Percentiles rank a stretch among this genome's conserved stretches.
Conservation (phyloP, 2,113 vertebrate species). For the mouse (Mus musculus) region DNA sequence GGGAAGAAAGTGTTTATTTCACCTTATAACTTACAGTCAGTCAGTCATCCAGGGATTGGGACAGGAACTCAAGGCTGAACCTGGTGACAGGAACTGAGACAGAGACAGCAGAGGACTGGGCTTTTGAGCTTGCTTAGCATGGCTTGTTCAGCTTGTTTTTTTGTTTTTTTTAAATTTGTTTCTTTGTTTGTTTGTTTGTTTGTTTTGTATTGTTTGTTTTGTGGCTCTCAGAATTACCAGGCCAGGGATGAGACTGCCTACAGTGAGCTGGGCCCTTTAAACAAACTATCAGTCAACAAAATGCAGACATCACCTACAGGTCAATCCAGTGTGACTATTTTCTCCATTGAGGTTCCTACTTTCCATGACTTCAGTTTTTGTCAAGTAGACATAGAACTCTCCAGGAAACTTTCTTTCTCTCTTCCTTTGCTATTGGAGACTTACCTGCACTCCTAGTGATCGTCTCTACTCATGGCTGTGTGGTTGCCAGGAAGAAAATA, state of each 20-base stretch:
- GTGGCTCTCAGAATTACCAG: background rate
- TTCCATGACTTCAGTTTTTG: background rate
- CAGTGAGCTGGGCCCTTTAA: background rate
- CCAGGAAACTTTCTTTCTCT: background rate
- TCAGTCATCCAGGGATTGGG: too few species aligned
- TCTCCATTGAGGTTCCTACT: background rate
- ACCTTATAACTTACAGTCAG: background rate
- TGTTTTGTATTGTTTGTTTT: background rate
- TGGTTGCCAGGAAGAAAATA: background rate
- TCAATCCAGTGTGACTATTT: background rate
- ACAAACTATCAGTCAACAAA: background rate
- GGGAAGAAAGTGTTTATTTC: background rate
- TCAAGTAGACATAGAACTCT: background rate
- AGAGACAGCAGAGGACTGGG: background rate
- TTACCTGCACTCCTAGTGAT: background rate
- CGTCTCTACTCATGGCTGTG: background rate
- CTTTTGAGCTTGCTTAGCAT: background rate
- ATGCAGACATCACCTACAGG: background rate
- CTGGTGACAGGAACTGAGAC: background rate
- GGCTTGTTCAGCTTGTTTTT: background rate
- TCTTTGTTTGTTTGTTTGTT: background rate
- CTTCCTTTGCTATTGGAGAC: background rate
- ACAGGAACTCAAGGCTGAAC: background rate
- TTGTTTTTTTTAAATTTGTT: background rate
- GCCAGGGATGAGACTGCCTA: background rate